Conservation (phyloP, 2,888 invertebrate species). For the Hirtodrosophila confusa region DNA sequence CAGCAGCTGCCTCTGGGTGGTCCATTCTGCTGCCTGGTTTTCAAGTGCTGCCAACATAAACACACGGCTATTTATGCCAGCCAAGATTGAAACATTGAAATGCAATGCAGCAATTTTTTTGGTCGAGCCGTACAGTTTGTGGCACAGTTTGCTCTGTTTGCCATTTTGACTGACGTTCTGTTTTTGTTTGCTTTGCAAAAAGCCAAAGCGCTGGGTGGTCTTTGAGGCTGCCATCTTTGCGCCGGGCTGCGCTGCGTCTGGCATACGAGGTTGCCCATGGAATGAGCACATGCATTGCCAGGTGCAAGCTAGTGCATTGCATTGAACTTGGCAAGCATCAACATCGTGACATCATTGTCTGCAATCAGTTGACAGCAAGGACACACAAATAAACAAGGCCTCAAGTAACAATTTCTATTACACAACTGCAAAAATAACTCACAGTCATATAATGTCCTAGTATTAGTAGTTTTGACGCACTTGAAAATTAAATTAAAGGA, state of each 20-base stretch:
- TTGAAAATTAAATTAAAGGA: too few species aligned
- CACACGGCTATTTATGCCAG: constrained; percentile 73
- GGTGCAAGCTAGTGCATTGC: constrained; percentile 35
- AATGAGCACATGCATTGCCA: constrained; percentile 30
- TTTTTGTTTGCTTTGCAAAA: constrained; percentile 80
- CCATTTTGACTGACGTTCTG: constrained; percentile 70
- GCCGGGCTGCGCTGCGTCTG: neutral
- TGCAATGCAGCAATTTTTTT: constrained; percentile 64
- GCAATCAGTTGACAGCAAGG: constrained; percentile 34
- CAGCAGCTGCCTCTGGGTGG: constrained; percentile 45
- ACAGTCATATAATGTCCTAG: too few species aligned
- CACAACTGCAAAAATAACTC: too few species aligned
- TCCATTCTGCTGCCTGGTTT: constrained; percentile 37
- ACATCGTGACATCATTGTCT: constrained; percentile 16
- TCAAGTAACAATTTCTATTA: neutral
- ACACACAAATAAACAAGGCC: neutral
- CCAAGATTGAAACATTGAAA: constrained; percentile 63
- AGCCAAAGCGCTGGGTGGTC: constrained; percentile 73
- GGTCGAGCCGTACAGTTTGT: constrained; percentile 22
- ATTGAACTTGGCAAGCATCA: constrained; percentile 48
- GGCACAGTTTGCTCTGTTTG: constrained; percentile 43
- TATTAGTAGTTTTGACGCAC: too few species aligned
- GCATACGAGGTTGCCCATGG: constrained; percentile 20
- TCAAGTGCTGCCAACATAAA: constrained; percentile 79
- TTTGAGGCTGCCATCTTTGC: constrained; percentile 12